Conservation (phyloP, 2,888 invertebrate species). For the Lomographa bimaculata region DNA sequence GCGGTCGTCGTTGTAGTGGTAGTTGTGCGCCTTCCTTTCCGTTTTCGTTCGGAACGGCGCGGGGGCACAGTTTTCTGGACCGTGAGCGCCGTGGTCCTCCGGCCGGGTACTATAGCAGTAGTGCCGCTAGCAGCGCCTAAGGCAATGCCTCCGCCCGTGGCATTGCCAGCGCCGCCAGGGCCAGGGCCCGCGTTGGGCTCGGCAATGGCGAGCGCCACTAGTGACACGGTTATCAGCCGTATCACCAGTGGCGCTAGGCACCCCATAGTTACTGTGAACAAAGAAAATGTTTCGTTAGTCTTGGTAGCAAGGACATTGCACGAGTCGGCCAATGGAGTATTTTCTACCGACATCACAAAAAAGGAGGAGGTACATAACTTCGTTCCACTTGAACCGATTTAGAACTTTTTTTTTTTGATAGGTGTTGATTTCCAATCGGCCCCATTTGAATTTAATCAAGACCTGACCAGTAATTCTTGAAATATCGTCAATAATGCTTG, state of each 20-base stretch:
- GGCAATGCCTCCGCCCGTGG: conserved; percentile 27
- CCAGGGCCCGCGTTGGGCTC: conserved; percentile 51
- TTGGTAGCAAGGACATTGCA: too few species aligned
- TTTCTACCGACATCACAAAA: too few species aligned
- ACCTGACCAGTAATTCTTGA: too few species aligned
- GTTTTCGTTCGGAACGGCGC: conserved; percentile 46
- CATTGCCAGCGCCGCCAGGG: conserved; percentile 27
- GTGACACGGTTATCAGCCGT: conserved; percentile 66
- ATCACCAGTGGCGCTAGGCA: conserved; percentile 74
- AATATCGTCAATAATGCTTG: too few species aligned
- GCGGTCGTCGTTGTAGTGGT: conserved; percentile 60
- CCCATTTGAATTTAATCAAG: too few species aligned
- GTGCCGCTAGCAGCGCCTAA: conserved; percentile 21
- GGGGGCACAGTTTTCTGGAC: conserved; percentile 40
- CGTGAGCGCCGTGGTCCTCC: conserved; percentile 52
- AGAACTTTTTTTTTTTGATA: too few species aligned
- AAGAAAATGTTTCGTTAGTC: conserved; percentile 13
- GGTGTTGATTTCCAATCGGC: too few species aligned
- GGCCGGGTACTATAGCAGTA: conserved; percentile 34
- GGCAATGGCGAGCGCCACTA: conserved; percentile 74
- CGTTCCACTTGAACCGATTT: too few species aligned
- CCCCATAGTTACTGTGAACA: conserved; percentile 64
- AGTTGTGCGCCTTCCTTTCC: conserved; percentile 59
- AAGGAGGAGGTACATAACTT: too few species aligned
- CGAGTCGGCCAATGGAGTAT: too few species aligned